These are phyloP conservation scores for Drosophila ogumai DNA, from an alignment of 1,140 invertebrate species.

Conservation along the genomic window DNA sequence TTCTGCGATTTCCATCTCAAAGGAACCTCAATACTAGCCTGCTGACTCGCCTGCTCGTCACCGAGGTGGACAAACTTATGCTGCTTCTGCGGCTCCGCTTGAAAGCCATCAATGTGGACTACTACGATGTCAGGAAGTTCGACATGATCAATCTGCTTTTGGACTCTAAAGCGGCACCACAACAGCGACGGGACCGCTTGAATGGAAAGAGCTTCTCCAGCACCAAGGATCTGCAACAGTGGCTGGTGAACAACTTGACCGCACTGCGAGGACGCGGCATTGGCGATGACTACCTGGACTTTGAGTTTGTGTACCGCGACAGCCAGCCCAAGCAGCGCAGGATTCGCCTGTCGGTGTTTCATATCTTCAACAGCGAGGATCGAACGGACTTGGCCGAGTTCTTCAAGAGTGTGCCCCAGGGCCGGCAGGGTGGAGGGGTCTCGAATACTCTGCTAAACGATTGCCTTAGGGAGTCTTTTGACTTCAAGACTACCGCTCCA, in stretches of 20 bases:
- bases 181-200: neutral
- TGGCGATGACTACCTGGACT: constrained; percentile 67
- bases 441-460: constrained; percentile 53
- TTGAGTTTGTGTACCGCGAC: constrained; percentile 53
- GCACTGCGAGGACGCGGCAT: constrained; percentile 23
- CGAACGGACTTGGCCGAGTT: constrained; percentile 58
- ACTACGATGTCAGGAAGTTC: constrained; percentile 71
- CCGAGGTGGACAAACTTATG: constrained; percentile 60
- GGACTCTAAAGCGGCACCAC: neutral
- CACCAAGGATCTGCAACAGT: constrained; percentile 65
- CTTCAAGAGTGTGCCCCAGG: constrained; percentile 39
- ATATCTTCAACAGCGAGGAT: constrained; percentile 50
- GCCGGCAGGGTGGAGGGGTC: constrained; percentile 21
- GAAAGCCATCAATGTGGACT: constrained; percentile 54
- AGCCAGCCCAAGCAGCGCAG: constrained; percentile 14
- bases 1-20: constrained; percentile 50
- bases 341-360: constrained; percentile 56
- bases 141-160: constrained; percentile 67
- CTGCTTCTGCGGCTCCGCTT: constrained; percentile 32
- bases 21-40: constrained; percentile 48
- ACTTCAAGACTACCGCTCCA: constrained; percentile 18
- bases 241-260: constrained; percentile 59
- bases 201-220: constrained; percentile 24
- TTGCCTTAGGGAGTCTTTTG: constrained; percentile 68
- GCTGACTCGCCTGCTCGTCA: constrained; percentile 58